Evolutionary conservation across 2,797 vertebrate species (phyloP).

Genomic region (Ceyx erithaca): DNA sequence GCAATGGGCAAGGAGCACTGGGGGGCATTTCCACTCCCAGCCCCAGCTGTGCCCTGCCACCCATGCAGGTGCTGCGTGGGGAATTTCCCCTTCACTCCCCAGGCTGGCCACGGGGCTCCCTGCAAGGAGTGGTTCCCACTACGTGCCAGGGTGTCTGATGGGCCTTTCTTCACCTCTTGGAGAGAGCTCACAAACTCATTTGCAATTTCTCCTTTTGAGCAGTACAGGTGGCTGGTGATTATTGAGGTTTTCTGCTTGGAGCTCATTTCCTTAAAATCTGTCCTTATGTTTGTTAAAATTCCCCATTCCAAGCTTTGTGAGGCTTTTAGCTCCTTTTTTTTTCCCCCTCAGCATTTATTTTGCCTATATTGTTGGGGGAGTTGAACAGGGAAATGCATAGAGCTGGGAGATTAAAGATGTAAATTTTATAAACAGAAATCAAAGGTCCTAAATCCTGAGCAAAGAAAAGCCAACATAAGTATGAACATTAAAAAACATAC

Average conservation of each 20-base stretch:
- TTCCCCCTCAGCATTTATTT: conserved; percentile 21
- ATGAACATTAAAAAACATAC: conserved; percentile 85
- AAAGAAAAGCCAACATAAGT: conserved; percentile 84
- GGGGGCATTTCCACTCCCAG: neutral
- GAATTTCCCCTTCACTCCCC: neutral
- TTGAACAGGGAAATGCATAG: conserved; percentile 72
- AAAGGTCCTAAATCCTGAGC: conserved; percentile 83
- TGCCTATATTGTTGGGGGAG: conserved; percentile 69
- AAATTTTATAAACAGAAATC: conserved; percentile 86
- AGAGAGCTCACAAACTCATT: conserved; percentile 10
- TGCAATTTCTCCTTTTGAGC: conserved; percentile 16
- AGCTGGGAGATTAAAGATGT: conserved; percentile 84
- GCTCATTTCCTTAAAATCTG: conserved; percentile 54
- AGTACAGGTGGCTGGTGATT: conserved; percentile 51
- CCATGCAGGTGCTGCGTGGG: rapidly evolving
- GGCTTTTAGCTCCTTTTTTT: conserved; percentile 5
- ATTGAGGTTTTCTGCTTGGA: conserved; percentile 49
- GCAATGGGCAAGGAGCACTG: neutral
- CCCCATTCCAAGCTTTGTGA: neutral
- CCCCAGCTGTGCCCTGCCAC: neutral
- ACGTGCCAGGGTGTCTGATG: rapidly evolving
- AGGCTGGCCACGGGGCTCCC: rapidly evolving
- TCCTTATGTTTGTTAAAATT: conserved; percentile 52
- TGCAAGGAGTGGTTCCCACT: neutral
- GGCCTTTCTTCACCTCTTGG: neutral